phyloP scores from a whole-genome alignment of 2,113 vertebrate genomes.

The Apistogramma diplotaenia region DNA sequence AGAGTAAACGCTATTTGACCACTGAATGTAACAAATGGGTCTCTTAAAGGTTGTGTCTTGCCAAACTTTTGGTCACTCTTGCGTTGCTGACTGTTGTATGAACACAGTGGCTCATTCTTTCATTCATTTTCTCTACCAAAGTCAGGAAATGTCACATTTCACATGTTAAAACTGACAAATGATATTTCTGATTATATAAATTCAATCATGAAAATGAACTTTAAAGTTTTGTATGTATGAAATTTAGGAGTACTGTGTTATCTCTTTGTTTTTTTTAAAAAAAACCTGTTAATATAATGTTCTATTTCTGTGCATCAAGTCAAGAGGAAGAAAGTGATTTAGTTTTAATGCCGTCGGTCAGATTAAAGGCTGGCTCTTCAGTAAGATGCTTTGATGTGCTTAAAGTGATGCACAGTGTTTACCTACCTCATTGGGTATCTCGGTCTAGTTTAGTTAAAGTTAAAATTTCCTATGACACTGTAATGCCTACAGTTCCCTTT shows the following conservation, averaged over 20 bases:
- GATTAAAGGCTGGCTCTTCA: slow-evolving; percentile 11
- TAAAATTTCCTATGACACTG: background rate
- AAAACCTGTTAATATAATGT: background rate
- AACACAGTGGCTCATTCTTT: background rate
- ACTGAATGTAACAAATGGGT: background rate
- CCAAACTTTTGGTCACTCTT: background rate
- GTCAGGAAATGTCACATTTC: background rate
- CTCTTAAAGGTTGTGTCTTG: background rate
- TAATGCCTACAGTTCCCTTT: background rate
- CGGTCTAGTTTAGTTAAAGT: background rate
- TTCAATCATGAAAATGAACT: background rate
- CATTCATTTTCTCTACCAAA: background rate
- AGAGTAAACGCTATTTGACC: background rate
- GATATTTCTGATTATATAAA: background rate
- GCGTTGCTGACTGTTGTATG: background rate
- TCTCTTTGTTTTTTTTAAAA: background rate
- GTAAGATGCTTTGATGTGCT: background rate
- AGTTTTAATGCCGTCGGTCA: background rate
- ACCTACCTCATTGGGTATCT: background rate
- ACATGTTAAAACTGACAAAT: background rate
- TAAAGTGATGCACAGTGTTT: background rate
- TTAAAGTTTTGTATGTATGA: background rate
- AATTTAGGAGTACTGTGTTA: background rate
- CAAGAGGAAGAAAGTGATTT: background rate
- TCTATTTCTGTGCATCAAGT: background rate